Conservation (phyloP, 1,140 invertebrate genomes). For the Zaprionus tsacasi region DNA sequence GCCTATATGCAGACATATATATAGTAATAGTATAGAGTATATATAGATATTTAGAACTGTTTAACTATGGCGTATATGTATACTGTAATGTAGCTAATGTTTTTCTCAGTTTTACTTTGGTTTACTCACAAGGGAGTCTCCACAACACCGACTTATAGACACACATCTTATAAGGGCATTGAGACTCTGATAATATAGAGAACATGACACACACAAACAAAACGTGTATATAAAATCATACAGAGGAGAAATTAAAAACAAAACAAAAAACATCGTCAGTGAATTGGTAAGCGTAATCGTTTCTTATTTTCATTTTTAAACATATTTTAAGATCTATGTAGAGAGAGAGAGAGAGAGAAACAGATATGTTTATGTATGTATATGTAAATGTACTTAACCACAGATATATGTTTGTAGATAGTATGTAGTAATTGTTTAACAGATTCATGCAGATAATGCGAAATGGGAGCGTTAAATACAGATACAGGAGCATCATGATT, state of each 20-base stretch:
- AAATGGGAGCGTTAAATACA: conserved; percentile 18
- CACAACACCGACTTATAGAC: conserved; percentile 80
- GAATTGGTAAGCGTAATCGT: conserved; percentile 44
- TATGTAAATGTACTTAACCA: conserved; percentile 11
- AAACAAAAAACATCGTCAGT: conserved; percentile 58
- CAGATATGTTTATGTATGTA: conserved; percentile 5
- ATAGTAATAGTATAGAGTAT: conserved; percentile 12
- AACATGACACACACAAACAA: conserved; percentile 82
- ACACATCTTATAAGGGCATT: conserved; percentile 80
- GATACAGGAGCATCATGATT: conserved; percentile 21
- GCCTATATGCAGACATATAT: conserved; percentile 34
- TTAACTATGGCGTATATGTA: conserved; percentile 23
- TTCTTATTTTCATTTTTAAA: conserved; percentile 26
- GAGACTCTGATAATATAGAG: conserved; percentile 80
- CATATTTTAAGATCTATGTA: conserved; percentile 11
- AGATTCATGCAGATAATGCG: conserved; percentile 4
- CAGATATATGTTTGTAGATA: neutral
- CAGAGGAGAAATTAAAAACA: conserved; percentile 55
- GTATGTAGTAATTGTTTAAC: neutral
- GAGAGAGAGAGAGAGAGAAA: conserved; percentile 3
- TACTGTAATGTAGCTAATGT: conserved; percentile 54
- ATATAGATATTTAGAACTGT: conserved; percentile 9
- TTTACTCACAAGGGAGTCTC: conserved; percentile 81
- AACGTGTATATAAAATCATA: conserved; percentile 66
- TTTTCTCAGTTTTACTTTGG: conserved; percentile 70